Conservation (phyloP, 2,797 vertebrate genomes). For the Meriones psammophilus region DNA sequence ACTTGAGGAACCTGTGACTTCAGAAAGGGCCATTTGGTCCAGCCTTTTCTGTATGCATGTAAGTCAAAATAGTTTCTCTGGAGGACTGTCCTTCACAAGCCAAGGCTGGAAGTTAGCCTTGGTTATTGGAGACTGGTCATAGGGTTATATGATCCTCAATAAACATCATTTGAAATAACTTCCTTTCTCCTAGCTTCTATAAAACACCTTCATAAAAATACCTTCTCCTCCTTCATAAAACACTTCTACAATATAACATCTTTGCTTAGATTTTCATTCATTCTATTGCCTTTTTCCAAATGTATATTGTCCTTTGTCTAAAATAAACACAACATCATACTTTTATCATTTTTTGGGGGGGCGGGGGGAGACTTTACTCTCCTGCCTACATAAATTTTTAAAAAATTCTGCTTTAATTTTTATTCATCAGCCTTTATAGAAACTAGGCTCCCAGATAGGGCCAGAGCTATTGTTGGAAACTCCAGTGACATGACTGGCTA, state of each 20-base stretch:
- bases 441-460: background rate
- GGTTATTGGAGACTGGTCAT: background rate
- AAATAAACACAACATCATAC: background rate
- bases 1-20: background rate
- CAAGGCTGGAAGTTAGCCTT: background rate
- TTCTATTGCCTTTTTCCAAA: background rate
- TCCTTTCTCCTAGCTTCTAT: background rate
- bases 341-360: background rate
- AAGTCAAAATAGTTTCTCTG: background rate
- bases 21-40: background rate
- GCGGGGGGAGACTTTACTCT: background rate
- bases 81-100: background rate
- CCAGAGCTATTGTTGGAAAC: background rate
- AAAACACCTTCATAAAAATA: too few species aligned
- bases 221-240: too few species aligned
- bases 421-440: background rate
- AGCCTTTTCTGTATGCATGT: background rate
- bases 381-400: background rate
- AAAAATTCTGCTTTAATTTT: background rate
- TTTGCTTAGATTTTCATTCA: background rate
- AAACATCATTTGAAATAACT: background rate
- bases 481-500: background rate
- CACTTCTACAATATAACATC: background rate
- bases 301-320: background rate
- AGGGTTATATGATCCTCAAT: background rate